Evolutionary conservation across 2,888 invertebrate species (phyloP).

Genomic region (Euzophera pinguis): DNA sequence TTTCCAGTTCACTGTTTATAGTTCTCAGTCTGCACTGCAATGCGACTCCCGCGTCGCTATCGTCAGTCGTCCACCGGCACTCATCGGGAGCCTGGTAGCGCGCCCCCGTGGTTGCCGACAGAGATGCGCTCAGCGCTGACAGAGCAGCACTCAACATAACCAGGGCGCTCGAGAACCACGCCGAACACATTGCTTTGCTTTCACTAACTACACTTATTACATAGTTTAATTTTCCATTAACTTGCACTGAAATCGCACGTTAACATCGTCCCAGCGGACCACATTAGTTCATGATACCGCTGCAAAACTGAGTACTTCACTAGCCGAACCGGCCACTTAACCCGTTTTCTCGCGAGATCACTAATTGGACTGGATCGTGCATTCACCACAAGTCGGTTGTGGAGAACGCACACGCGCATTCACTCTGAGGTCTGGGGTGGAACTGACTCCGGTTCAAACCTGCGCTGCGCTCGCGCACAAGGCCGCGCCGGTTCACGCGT

Average conservation of each 20-base stretch:
- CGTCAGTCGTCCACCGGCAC: conserved; percentile 88
- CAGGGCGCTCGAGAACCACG: conserved; percentile 60
- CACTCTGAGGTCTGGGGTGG: conserved; percentile 73
- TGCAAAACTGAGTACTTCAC: conserved; percentile 55
- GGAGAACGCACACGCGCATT: conserved; percentile 62
- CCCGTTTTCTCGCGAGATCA: conserved; percentile 74
- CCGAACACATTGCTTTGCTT: conserved; percentile 63
- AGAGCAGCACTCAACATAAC: conserved; percentile 64
- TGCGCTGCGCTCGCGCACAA: conserved; percentile 81
- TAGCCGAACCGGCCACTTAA: conserved; percentile 74
- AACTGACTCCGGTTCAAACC: conserved; percentile 72
- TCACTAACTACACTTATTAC: conserved; percentile 66
- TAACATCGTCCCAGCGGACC: conserved; percentile 49
- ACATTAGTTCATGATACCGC: conserved; percentile 56
- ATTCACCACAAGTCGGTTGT: conserved; percentile 45
- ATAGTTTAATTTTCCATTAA: conserved; percentile 64
- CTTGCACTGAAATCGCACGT: conserved; percentile 60
- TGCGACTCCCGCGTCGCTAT: conserved; percentile 83
- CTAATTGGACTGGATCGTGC: conserved; percentile 75
- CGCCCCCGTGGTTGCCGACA: conserved; percentile 74
- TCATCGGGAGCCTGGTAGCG: conserved; percentile 90
- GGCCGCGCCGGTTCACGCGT: conserved; percentile 81
- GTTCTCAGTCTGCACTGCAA: conserved; percentile 87
- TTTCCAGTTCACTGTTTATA: conserved; percentile 90
- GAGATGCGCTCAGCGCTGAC: conserved; percentile 65